Evolutionary conservation across 1,140 invertebrate genomes (phyloP).

Genomic region (Diachasma alloeum): DNA sequence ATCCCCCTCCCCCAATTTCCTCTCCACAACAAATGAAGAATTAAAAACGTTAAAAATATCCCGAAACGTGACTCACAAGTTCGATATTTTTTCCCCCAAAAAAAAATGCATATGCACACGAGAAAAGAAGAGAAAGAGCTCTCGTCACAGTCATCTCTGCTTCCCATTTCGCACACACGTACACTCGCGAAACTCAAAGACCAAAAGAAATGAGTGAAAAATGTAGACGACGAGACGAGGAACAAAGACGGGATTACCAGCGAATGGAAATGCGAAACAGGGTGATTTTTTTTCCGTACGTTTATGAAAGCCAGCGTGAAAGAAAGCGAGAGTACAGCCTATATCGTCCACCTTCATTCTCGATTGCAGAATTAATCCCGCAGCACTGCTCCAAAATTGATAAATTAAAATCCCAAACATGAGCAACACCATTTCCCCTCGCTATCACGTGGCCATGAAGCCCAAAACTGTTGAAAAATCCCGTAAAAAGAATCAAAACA

Average conservation of each 20-base stretch:
- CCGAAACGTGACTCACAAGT: not conserved
- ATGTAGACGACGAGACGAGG: not conserved
- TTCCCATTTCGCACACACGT: not conserved
- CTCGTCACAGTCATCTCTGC: not conserved
- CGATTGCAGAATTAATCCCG: too few species aligned
- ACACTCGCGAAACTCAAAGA: not conserved
- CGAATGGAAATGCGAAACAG: not conserved
- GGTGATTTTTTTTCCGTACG: not conserved
- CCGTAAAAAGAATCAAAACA: too few species aligned
- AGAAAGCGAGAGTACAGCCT: not conserved
- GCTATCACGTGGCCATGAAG: too few species aligned
- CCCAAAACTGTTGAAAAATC: too few species aligned
- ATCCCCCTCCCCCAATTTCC: too few species aligned
- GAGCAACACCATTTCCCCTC: too few species aligned
- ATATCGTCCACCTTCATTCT: not conserved
- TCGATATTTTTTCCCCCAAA: constrained; percentile 20
- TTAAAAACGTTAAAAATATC: not conserved
- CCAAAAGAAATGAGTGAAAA: constrained; percentile 8
- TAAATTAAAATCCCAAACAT: too few species aligned
- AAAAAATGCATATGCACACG: constrained; percentile 16
- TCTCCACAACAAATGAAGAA: not conserved
- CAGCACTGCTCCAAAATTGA: too few species aligned
- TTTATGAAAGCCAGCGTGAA: not conserved
- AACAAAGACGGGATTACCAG: not conserved
- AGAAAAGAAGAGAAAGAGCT: not conserved